Percentiles rank a stretch among this genome's conserved stretches.
These are phyloP conservation scores for Amphiprion clarkii DNA, from an alignment of 2,797 vertebrate species.

Conservation along the genomic window DNA sequence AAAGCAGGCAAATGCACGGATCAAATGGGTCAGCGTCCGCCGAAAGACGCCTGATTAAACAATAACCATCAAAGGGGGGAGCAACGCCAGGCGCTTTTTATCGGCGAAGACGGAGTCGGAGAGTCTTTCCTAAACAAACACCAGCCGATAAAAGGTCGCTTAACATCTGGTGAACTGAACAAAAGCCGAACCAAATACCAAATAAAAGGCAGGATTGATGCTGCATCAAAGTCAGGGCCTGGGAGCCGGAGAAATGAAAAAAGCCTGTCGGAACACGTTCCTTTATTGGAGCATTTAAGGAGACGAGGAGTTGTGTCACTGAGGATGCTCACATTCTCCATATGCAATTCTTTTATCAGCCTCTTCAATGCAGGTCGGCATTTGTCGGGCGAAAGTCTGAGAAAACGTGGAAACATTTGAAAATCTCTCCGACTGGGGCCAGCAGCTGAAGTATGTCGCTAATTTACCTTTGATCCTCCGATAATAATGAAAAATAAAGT, in stretches of 20 bases:
- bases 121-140: constrained; percentile 58
- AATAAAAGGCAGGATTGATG: constrained; percentile 35
- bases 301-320: constrained; percentile 36
- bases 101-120: constrained; percentile 40
- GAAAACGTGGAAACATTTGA: background rate
- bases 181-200: constrained; percentile 36
- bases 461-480: constrained; percentile 13
- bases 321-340: background rate
- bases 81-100: constrained; percentile 40
- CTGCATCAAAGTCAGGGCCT: constrained; percentile 21
- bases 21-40: constrained; percentile 39
- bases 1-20: constrained; percentile 1
- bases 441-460: background rate
- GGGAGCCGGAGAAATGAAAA: constrained; percentile 6
- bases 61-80: constrained; percentile 50
- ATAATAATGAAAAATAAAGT: background rate
- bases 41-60: constrained; percentile 66
- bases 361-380: constrained; percentile 7
- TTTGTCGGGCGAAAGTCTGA: background rate
- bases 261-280: constrained; percentile 20
- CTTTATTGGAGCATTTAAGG: constrained; percentile 29
- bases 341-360: constrained; percentile 11
- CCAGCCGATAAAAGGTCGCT: constrained; percentile 51
- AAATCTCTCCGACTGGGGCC: background rate
- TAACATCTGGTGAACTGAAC: constrained; percentile 51